Conservation (phyloP, 2,113 vertebrate species). For the Tragelaphus imberbis region DNA sequence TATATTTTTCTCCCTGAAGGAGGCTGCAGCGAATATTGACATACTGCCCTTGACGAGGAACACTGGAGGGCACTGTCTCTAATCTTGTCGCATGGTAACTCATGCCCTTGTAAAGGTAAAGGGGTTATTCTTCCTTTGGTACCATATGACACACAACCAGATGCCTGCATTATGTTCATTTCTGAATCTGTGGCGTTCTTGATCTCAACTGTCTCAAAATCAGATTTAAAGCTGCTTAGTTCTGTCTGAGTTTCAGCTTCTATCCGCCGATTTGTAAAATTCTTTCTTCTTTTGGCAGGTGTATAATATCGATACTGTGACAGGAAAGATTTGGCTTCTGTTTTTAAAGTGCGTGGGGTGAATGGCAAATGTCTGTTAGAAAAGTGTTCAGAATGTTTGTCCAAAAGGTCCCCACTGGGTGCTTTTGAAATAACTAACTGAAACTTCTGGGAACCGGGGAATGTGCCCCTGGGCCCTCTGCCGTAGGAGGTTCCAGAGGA, state of each 20-base stretch:
- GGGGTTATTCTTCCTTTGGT: no score
- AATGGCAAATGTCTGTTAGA: constrained; percentile 85
- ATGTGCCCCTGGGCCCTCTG: not conserved
- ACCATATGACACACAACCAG: no score
- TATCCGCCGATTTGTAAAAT: not conserved
- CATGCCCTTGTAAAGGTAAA: no score
- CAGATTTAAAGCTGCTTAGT: constrained; percentile 76
- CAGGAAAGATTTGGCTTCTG: constrained; percentile 87
- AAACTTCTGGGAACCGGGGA: constrained; percentile 53
- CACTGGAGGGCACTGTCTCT: no score
- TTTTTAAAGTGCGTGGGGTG: constrained; percentile 91
- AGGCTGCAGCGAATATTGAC: constrained; percentile 30
- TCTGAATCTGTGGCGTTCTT: constrained; percentile 9
- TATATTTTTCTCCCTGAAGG: constrained; percentile 72
- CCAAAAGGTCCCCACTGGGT: constrained; percentile 87
- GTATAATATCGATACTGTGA: constrained; percentile 91
- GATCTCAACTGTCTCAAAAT: not conserved
- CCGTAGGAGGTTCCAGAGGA: not conserved
- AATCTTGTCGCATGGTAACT: no score
- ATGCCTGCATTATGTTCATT: constrained; percentile 64
- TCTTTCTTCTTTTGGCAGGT: constrained; percentile 80
- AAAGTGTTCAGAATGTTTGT: constrained; percentile 88
- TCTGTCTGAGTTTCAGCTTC: constrained; percentile 83
- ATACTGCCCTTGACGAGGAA: no score
- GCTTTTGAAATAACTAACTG: constrained; percentile 80